Percentiles rank a stretch among this genome's conserved stretches.
Conservation (phyloP, 2,888 invertebrate species). For the Unio delphinus region DNA sequence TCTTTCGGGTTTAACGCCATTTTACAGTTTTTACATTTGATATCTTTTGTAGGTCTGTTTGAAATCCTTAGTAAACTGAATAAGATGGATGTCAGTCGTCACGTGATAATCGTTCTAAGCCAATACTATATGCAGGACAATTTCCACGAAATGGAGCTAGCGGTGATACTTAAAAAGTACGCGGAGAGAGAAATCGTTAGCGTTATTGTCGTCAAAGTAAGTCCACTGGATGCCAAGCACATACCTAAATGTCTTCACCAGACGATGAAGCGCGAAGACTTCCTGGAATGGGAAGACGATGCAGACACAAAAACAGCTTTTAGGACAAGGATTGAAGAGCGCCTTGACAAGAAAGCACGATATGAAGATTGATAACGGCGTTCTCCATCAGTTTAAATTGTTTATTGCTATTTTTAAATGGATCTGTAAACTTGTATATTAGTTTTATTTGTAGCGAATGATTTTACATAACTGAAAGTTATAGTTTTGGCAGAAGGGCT, state of each 20-base stretch:
- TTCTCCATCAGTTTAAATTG: no score
- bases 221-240: constrained; percentile 12
- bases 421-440: no score
- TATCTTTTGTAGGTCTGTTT: constrained; percentile 15
- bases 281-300: constrained; percentile 41
- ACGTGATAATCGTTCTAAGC: constrained; percentile 42
- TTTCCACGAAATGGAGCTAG: constrained; percentile 36
- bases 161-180: constrained; percentile 19
- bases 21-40: background rate
- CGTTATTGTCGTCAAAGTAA: constrained; percentile 33
- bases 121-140: constrained; percentile 26
- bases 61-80: constrained; percentile 30
- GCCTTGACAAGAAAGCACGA: background rate
- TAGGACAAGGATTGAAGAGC: constrained; percentile 17
- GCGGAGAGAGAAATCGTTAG: constrained; percentile 24
- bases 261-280: constrained; percentile 29
- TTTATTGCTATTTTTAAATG: no score
- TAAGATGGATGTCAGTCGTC: constrained; percentile 31
- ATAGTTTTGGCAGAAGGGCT: no score
- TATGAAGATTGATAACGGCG: background rate
- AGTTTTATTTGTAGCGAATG: no score
- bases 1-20: no score
- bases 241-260: constrained; percentile 34
- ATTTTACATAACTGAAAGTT: no score
- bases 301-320: constrained; percentile 28